phyloP scores from a whole-genome alignment of 92 coral and sea anemone genomes.

The Zoanthus solanderi region DNA sequence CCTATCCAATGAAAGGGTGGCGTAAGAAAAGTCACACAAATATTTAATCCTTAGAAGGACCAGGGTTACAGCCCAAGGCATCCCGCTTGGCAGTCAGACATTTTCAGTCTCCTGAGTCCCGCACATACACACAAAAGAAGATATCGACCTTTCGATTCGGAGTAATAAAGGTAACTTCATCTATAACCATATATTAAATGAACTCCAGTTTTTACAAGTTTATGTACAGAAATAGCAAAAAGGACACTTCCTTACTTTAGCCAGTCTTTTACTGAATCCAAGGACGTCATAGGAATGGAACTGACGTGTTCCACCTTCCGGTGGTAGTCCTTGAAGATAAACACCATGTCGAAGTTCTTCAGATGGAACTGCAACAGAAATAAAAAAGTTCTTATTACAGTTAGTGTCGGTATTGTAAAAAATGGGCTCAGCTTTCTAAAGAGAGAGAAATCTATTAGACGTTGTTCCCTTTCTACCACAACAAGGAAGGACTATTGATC shows the following conservation, averaged over 20 bases:
- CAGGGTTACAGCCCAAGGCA: too few species aligned
- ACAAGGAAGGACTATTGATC: too few species aligned
- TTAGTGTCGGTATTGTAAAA: background rate
- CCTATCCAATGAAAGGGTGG: too few species aligned
- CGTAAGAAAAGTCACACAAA: too few species aligned
- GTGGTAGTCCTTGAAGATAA: constrained; percentile 98
- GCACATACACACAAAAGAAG: too few species aligned
- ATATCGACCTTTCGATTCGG: too few species aligned
- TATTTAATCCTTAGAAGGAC: too few species aligned
- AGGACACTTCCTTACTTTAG: constrained; percentile 67
- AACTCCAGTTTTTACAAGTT: background rate
- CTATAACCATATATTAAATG: background rate
- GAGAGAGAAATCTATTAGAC: too few species aligned
- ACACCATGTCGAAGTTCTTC: constrained; percentile 99
- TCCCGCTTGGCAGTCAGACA: too few species aligned
- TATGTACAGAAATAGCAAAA: background rate
- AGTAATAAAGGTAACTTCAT: background rate
- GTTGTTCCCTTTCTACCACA: too few species aligned
- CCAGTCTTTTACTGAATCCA: constrained; percentile 99
- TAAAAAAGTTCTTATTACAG: background rate
- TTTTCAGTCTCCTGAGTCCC: too few species aligned
- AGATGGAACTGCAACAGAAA: constrained; percentile 79
- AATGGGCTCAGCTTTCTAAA: too few species aligned
- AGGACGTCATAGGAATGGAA: constrained; percentile 98
- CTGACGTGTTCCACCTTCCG: constrained; percentile 97